These are phyloP conservation scores for Zosterops japonicus DNA, from an alignment of 2,113 vertebrate genomes.

Conservation along the genomic window DNA sequence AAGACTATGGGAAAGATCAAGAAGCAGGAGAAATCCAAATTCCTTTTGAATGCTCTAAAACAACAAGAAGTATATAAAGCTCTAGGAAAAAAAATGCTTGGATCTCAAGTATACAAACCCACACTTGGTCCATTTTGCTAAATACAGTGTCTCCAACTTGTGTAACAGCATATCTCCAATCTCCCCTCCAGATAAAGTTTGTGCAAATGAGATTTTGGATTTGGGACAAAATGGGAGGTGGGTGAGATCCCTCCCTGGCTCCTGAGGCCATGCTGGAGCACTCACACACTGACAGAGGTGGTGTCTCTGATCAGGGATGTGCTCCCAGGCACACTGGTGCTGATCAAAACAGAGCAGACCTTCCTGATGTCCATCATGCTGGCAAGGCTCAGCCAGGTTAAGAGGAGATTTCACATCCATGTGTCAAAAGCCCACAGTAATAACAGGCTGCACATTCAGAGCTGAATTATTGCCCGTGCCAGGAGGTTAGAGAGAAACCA, in stretches of 20 bases:
- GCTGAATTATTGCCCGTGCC: background rate
- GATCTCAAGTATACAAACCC: background rate
- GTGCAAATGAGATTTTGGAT: background rate
- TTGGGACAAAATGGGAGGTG: background rate
- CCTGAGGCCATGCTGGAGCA: background rate
- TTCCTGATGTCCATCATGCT: background rate
- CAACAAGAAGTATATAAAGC: background rate
- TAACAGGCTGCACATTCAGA: background rate
- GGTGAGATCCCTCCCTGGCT: background rate
- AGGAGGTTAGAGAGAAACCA: background rate
- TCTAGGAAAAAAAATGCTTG: background rate
- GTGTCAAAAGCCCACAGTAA: background rate
- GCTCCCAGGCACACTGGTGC: background rate
- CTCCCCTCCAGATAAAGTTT: accelerated
- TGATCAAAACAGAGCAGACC: background rate
- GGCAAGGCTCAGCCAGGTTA: background rate
- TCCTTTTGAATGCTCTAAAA: background rate
- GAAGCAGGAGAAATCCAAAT: background rate
- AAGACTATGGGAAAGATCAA: background rate
- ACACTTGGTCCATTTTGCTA: background rate
- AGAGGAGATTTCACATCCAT: background rate
- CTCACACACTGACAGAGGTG: background rate
- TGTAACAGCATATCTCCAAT: background rate
- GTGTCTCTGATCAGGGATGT: accelerated
- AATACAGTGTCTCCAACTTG: background rate